Evolutionary conservation across 2,888 invertebrate species (phyloP).

Genomic region (Scaptomyza parva): DNA sequence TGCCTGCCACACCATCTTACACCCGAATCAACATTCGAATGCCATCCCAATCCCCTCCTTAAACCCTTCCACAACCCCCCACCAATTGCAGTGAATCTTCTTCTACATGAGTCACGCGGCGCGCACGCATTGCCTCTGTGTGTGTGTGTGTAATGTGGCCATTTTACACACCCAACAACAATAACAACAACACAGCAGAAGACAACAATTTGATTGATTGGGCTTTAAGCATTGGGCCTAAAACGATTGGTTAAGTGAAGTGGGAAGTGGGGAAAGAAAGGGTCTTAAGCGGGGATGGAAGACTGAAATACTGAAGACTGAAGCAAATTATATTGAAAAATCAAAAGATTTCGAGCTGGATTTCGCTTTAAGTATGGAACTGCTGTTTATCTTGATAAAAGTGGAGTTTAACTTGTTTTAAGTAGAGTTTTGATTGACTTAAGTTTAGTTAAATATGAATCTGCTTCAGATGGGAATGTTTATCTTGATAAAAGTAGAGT

Average conservation of each 20-base stretch:
- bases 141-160: slow-evolving; percentile 19
- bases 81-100: neutral
- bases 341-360: neutral
- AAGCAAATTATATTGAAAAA: neutral
- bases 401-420: neutral
- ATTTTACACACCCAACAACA: slow-evolving; percentile 30
- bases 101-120: slow-evolving; percentile 30
- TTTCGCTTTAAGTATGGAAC: neutral
- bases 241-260: neutral
- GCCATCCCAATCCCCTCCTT: slow-evolving; percentile 2
- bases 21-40: slow-evolving; percentile 6
- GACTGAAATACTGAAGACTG: neutral
- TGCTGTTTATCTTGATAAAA: no score
- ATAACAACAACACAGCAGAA: neutral
- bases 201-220: slow-evolving; percentile 54
- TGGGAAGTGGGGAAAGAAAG: neutral
- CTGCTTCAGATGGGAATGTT: no score
- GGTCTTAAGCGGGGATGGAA: neutral
- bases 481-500: no score
- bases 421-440: neutral
- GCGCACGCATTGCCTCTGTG: no score
- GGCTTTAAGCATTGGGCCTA: slow-evolving; percentile 1
- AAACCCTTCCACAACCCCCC: neutral
- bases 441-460: no score
- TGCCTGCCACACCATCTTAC: slow-evolving; percentile 27